phyloP scores from a whole-genome alignment of 2,797 vertebrate genomes.

The Kryptopterus vitreolus region DNA sequence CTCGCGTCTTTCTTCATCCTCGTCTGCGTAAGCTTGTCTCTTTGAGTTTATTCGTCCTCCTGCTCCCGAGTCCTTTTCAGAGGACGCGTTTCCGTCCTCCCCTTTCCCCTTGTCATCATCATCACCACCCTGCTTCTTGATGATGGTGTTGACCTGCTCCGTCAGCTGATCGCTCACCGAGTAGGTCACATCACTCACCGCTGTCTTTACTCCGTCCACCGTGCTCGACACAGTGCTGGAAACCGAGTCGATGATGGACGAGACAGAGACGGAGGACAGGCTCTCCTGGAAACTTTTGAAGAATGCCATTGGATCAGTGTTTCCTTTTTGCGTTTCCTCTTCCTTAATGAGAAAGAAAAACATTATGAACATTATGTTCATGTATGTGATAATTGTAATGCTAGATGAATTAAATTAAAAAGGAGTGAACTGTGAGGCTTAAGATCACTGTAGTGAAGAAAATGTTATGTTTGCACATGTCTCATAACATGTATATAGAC shows the following conservation, averaged over 20 bases:
- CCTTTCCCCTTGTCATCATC: conserved; percentile 64
- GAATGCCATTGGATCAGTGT: conserved; percentile 83
- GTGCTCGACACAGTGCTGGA: conserved; percentile 84
- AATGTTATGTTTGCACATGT: too few relatives aligned
- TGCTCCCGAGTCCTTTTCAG: conserved; percentile 26
- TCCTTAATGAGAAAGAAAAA: conserved; percentile 36
- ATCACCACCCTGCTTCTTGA: conserved; percentile 76
- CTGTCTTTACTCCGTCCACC: conserved; percentile 83
- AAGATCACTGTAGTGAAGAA: neutral
- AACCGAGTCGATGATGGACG: conserved; percentile 85
- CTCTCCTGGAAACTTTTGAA: conserved; percentile 90
- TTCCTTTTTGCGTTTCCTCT: conserved; percentile 7
- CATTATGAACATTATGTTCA: neutral
- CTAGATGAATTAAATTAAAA: neutral
- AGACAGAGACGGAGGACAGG: conserved; percentile 84
- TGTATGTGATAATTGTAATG: neutral
- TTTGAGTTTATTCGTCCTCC: conserved; percentile 38
- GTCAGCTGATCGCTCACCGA: conserved; percentile 88
- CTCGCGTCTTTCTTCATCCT: conserved; percentile 46
- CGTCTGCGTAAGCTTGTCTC: conserved; percentile 22
- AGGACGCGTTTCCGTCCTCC: conserved; percentile 24
- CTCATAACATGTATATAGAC: too few relatives aligned
- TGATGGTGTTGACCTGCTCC: conserved; percentile 87
- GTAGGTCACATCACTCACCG: conserved; percentile 83
- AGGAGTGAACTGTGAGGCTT: neutral